Percentiles rank a stretch among this genome's conserved stretches.
These are phyloP conservation scores for Cyclophora punctaria DNA, from an alignment of 2,888 invertebrate genomes.

Conservation along the genomic window DNA sequence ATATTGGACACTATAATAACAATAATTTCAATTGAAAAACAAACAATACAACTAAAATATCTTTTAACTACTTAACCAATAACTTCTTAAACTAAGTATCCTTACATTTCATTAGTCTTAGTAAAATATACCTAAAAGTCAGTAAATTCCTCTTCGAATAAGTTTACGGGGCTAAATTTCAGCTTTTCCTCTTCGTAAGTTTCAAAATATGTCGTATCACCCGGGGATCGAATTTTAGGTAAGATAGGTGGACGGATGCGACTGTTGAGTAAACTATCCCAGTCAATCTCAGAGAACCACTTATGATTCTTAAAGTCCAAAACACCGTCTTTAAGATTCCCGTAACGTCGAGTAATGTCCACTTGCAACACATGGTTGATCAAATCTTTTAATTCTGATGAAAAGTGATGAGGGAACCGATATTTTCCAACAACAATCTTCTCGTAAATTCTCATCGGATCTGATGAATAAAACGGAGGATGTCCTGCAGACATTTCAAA, in stretches of 20 bases:
- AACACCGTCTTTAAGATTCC: slow-evolving; percentile 91
- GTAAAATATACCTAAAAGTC: slow-evolving; percentile 71
- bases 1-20: too few relatives aligned
- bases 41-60: slow-evolving; percentile 1
- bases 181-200: slow-evolving; percentile 73
- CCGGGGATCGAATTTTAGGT: slow-evolving; percentile 75
- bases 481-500: slow-evolving; percentile 94
- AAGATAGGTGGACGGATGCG: slow-evolving; percentile 79
- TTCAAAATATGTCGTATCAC: slow-evolving; percentile 84
- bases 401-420: slow-evolving; percentile 87
- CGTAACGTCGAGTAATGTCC: slow-evolving; percentile 78
- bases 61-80: slow-evolving; percentile 2
- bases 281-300: slow-evolving; percentile 93
- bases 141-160: slow-evolving; percentile 78
- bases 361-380: slow-evolving; percentile 84
- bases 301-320: slow-evolving; percentile 93
- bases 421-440: slow-evolving; percentile 94
- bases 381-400: slow-evolving; percentile 85
- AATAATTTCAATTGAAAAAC: too few relatives aligned
- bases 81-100: slow-evolving; percentile 33
- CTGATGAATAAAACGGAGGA: slow-evolving; percentile 94
- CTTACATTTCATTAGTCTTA: slow-evolving; percentile 20
- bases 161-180: slow-evolving; percentile 65
- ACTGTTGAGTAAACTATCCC: slow-evolving; percentile 87
- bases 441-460: slow-evolving; percentile 95